These are phyloP conservation scores for Acleris laterana DNA, from an alignment of 2,888 invertebrate genomes.

Conservation along the genomic window DNA sequence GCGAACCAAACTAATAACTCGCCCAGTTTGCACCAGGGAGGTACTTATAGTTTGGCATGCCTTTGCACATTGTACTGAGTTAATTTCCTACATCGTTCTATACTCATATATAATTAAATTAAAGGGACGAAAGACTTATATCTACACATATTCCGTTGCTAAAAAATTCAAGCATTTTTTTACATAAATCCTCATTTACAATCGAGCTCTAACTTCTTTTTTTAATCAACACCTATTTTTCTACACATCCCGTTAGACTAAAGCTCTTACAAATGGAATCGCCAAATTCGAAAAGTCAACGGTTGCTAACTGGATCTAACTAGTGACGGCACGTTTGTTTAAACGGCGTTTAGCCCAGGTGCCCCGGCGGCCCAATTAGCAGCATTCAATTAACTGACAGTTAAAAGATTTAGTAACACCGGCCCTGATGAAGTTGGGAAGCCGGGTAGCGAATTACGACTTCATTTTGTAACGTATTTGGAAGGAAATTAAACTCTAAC, in stretches of 20 bases:
- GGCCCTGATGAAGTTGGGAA: constrained; percentile 7
- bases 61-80: too few species aligned
- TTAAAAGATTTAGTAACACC: constrained; percentile 31
- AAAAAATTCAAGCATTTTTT: too few species aligned
- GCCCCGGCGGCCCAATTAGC: constrained; percentile 23
- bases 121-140: too few species aligned
- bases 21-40: too few species aligned
- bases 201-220: neutral
- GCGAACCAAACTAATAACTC: too few species aligned
- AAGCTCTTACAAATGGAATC: constrained; percentile 31
- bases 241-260: neutral
- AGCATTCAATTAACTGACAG: constrained; percentile 21
- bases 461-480: too few species aligned
- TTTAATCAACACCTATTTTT: neutral
- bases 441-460: neutral
- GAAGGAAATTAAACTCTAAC: too few species aligned
- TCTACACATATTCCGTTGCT: too few species aligned
- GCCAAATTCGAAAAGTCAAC: constrained; percentile 38
- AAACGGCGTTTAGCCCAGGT: constrained; percentile 39
- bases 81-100: too few species aligned
- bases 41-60: too few species aligned
- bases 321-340: constrained; percentile 46
- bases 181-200: too few species aligned
- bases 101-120: too few species aligned
- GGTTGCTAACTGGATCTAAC: constrained; percentile 50